These are phyloP conservation scores for Cassiopea andromeda DNA, from an alignment of 30 jellyfish, hydroid and myxozoan species.

Conservation along the genomic window DNA sequence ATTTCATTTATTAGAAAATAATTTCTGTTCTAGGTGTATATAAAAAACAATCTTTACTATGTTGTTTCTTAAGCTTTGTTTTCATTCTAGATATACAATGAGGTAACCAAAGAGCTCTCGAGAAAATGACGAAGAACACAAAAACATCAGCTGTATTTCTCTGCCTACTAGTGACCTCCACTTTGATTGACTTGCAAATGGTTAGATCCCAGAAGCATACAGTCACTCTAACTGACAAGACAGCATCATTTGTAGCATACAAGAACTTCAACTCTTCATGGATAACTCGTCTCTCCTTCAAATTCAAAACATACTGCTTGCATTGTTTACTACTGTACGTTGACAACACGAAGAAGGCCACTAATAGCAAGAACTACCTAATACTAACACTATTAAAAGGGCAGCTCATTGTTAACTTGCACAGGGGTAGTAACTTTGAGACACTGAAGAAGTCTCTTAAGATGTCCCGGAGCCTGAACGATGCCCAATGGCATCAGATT, in stretches of 20 bases:
- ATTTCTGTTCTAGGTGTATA: too few species aligned
- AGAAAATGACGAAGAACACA: background rate
- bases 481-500: constrained; percentile 77
- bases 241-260: constrained; percentile 58
- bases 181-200: constrained; percentile 1
- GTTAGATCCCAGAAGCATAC: constrained; percentile 14
- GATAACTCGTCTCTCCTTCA: constrained; percentile 27
- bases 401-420: constrained; percentile 47
- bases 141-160: background rate
- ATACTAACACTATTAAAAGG: constrained; percentile 52
- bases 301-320: constrained; percentile 73
- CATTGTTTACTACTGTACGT: constrained; percentile 66
- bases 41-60: too few species aligned
- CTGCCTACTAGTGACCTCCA: constrained; percentile 5
- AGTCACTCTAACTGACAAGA: constrained; percentile 48
- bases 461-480: constrained; percentile 54
- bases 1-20: too few species aligned
- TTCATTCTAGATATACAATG: background rate
- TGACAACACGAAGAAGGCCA: constrained; percentile 51
- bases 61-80: background rate
- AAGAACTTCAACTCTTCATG: constrained; percentile 59
- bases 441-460: constrained; percentile 26
- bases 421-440: constrained; percentile 19
- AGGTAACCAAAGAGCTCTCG: background rate
- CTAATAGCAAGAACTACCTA: constrained; percentile 21